Evolutionary conservation across 2,113 vertebrate species (phyloP).

Genomic region (Cacatua alba): DNA sequence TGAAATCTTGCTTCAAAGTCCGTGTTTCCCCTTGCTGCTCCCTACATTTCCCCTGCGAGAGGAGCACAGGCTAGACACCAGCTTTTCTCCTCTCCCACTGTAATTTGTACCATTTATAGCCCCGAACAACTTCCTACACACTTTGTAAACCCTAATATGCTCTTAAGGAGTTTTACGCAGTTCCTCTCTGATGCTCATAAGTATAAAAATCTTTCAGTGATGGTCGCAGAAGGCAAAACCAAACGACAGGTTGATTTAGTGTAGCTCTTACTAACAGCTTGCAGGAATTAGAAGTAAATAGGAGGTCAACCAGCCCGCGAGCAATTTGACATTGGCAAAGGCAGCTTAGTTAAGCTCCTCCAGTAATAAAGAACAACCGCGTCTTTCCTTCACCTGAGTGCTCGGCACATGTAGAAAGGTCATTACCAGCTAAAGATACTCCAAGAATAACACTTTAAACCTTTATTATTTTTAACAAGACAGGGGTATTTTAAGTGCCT

Average conservation of each 20-base stretch:
- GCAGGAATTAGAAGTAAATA: slow-evolving; percentile 75
- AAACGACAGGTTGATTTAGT: slow-evolving; percentile 71
- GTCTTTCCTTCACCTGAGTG: slow-evolving; percentile 10
- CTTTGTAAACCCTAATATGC: not conserved
- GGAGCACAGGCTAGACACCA: not conserved
- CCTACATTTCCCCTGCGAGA: not conserved
- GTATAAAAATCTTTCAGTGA: slow-evolving; percentile 51
- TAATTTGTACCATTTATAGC: not conserved
- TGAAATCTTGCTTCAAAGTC: not conserved
- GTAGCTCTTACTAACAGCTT: slow-evolving; percentile 63
- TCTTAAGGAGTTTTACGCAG: slow-evolving; percentile 6
- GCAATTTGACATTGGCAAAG: slow-evolving; percentile 72
- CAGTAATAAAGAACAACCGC: slow-evolving; percentile 46
- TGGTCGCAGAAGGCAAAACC: slow-evolving; percentile 32
- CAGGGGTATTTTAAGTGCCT: not conserved
- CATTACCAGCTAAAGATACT: slow-evolving; percentile 28
- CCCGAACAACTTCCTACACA: not conserved
- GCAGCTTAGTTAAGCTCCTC: slow-evolving; percentile 64
- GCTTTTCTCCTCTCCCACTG: not conserved
- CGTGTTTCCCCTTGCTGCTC: not conserved
- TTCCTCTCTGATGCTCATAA: slow-evolving; percentile 40
- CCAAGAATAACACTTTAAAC: slow-evolving; percentile 5
- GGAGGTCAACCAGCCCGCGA: slow-evolving; percentile 64
- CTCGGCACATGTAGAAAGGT: not conserved
- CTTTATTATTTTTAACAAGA: slow-evolving; percentile 33